Conservation (phyloP, 2,797 vertebrate species). For the Acanthurus lineatus region DNA sequence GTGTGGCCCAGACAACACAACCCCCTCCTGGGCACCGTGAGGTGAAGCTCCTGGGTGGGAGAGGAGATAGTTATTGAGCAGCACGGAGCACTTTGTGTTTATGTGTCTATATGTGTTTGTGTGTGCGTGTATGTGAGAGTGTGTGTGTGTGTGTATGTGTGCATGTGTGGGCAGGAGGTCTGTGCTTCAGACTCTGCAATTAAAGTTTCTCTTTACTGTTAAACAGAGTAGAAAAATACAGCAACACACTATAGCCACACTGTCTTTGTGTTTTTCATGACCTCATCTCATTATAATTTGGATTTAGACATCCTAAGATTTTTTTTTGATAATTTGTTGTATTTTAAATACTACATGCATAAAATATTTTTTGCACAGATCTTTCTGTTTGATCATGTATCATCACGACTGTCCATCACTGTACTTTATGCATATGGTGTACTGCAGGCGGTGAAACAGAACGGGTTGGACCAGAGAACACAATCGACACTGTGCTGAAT, state of each 20-base stretch:
- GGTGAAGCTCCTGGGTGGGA: conserved; percentile 73
- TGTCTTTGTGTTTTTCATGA: conserved; percentile 10
- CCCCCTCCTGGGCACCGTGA: conserved; percentile 69
- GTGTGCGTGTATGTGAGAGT: neutral
- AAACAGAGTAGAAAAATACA: conserved; percentile 31
- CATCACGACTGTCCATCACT: conserved; percentile 15
- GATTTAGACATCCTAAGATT: conserved; percentile 20
- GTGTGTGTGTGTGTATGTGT: neutral
- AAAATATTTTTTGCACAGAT: neutral
- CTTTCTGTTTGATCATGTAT: conserved; percentile 4
- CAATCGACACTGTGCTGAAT: conserved; percentile 40
- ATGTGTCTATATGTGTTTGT: conserved; percentile 17
- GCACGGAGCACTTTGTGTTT: conserved; percentile 49
- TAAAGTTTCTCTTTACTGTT: conserved; percentile 57
- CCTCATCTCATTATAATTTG: conserved; percentile 12
- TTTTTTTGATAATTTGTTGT: conserved; percentile 23
- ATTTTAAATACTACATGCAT: conserved; percentile 33
- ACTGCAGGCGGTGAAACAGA: neutral
- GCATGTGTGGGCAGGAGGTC: conserved; percentile 42
- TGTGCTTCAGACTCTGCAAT: conserved; percentile 63
- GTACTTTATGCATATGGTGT: neutral
- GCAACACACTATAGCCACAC: neutral
- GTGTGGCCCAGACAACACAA: conserved; percentile 56
- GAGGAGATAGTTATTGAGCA: conserved; percentile 75
- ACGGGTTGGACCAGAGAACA: conserved; percentile 22